phyloP scores from a whole-genome alignment of 2,888 invertebrate species.

The Pheosia tremula region DNA sequence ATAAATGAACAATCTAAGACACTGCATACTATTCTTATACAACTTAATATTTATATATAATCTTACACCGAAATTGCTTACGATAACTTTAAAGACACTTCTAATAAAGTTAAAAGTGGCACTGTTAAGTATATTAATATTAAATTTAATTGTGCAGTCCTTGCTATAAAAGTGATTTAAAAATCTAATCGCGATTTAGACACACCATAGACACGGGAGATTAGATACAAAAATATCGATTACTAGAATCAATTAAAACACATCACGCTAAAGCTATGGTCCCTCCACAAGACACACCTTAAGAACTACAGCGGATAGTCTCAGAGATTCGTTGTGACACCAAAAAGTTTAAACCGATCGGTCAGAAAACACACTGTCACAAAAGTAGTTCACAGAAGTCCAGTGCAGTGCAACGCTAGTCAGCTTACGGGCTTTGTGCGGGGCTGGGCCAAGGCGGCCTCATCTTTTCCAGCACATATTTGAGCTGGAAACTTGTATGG shows the following conservation, averaged over 20 bases:
- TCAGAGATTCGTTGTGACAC: constrained; percentile 62
- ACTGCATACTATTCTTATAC: constrained; percentile 48
- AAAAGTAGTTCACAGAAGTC: constrained; percentile 49
- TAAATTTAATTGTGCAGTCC: constrained; percentile 72
- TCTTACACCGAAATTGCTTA: constrained; percentile 49
- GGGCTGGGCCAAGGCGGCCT: constrained; percentile 75
- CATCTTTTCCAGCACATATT: constrained; percentile 79
- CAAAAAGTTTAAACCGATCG: constrained; percentile 36
- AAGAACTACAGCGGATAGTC: constrained; percentile 51
- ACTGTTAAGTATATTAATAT: constrained; percentile 65
- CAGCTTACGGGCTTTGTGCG: constrained; percentile 70
- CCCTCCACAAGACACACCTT: constrained; percentile 71
- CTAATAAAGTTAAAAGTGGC: constrained; percentile 71
- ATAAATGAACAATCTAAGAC: constrained; percentile 51
- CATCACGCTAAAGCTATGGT: constrained; percentile 71
- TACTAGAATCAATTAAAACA: constrained; percentile 59
- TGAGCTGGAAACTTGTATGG: constrained; percentile 79
- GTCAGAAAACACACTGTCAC: constrained; percentile 49
- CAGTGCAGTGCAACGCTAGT: constrained; percentile 49
- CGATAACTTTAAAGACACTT: constrained; percentile 53
- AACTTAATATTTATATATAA: constrained; percentile 19
- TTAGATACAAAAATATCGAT: constrained; percentile 59
- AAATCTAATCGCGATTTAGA: constrained; percentile 55
- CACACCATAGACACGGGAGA: constrained; percentile 56
- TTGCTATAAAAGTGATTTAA: constrained; percentile 62